Conservation (phyloP, 2,113 vertebrate species). For the Pterocles burchelli region DNA sequence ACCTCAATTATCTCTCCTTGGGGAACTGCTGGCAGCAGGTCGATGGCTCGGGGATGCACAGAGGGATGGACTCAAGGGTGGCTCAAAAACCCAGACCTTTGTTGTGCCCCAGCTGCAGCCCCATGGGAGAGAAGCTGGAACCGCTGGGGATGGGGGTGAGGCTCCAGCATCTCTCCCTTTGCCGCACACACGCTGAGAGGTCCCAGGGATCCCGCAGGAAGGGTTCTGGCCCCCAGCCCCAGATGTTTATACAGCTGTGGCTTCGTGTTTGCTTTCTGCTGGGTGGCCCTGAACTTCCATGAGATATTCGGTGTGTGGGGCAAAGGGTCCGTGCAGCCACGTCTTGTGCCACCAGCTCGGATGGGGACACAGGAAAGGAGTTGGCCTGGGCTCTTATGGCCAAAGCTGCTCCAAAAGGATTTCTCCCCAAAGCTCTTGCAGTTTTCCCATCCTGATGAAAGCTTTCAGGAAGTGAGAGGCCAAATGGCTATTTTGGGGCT, state of each 20-base stretch:
- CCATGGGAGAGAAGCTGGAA: not conserved
- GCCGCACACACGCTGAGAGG: not conserved
- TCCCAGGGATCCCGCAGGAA: not conserved
- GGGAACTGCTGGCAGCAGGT: not conserved
- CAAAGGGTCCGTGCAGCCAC: not conserved
- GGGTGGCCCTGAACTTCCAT: not conserved
- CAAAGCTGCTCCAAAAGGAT: not conserved
- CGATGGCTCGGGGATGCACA: accelerated
- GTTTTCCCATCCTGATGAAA: not conserved
- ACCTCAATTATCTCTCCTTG: accelerated
- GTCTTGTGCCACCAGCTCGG: not conserved
- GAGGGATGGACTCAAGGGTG: not conserved
- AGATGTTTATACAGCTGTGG: constrained; percentile 52
- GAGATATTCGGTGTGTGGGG: not conserved
- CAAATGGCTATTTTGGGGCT: not conserved
- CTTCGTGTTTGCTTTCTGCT: not conserved
- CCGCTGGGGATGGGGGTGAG: not conserved
- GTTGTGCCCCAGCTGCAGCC: not conserved
- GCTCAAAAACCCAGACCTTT: not conserved
- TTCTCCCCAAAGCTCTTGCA: not conserved
- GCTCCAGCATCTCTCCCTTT: not conserved
- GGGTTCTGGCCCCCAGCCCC: not conserved
- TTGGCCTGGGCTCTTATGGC: not conserved
- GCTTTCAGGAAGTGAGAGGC: not conserved
- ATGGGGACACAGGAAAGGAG: not conserved